Evolutionary conservation across 2,888 invertebrate genomes (phyloP), one percentile per base, ranked within the genome.

Genomic region (Sylvicola cinctus): DNA sequence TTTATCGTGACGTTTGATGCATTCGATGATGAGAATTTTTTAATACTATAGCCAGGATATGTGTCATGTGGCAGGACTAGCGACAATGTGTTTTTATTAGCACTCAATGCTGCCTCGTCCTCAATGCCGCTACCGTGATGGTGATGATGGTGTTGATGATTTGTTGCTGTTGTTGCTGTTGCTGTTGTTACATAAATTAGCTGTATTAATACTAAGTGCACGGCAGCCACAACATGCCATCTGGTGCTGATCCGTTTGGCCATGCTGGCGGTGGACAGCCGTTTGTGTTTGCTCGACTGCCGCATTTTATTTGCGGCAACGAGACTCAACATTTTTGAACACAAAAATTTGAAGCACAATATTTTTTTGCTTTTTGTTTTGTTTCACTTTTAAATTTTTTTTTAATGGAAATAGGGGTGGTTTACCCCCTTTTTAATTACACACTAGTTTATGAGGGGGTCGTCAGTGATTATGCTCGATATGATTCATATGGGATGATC

Each of bases 41-140:
- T 77, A 49, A 87, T 76, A 52, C 80, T 81, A 60, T 78, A 85
- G 33, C 87, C 87, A 3, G 87, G 85, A 52, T 83, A 78, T 45
- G 81, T 80, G 53, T 88, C 87, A 58, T 87, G 85, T 33, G 87
- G 84, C 51, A 87, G 67, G 48, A 85, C 74, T 40, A 58, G 44
- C 11, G 58, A 55, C 49, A 57, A 49, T 31, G 52, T 52, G 38
- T 52, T 55, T 36, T 44, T 43, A 28, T 41, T 42, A 35, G 40
- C 29, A 31, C 5, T 20, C n/a, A n/a, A n/a, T 34, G 34, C 30
- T 31, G 40, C 20, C 20, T 20, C 20, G 8, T 20, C 20, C 20
- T 4, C 33, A 12, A 33, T 30, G n/a, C 17, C 33, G 25, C 31
- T 33, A 15, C 33, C 33, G n/a, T 32, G 36, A 33, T 36, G 36